A percentile compares a stretch with the other conserved stretches of the same genome.
phyloP scores from a whole-genome alignment of 2,113 vertebrate genomes.

The Catagonus wagneri region DNA sequence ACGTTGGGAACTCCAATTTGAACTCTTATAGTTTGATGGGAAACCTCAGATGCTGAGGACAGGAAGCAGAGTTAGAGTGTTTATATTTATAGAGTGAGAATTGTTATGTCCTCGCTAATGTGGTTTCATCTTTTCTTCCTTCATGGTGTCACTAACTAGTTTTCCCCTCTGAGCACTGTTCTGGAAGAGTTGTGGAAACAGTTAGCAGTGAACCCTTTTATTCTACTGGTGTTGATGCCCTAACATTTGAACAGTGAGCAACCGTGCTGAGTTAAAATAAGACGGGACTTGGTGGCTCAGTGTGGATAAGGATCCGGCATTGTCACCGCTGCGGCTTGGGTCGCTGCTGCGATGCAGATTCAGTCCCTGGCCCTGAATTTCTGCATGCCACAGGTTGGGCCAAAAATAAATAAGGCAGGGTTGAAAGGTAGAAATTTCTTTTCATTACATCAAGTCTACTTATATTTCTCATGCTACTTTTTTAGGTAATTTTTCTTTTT shows the following conservation, averaged over 20 bases:
- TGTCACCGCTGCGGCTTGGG: too few species aligned
- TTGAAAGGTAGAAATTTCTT: conserved; percentile 2
- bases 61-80: neutral
- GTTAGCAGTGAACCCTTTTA: neutral
- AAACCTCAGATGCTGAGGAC: neutral
- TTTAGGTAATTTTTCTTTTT: conserved; percentile 33
- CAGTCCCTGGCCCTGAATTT: too few species aligned
- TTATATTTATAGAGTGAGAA: conserved; percentile 34
- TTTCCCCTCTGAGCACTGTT: conserved; percentile 13
- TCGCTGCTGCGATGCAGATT: too few species aligned
- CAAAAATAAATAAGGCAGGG: neutral
- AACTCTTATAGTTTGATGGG: conserved; percentile 17
- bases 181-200: neutral
- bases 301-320: too few species aligned
- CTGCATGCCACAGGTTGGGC: too few species aligned
- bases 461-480: neutral
- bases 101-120: neutral
- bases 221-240: neutral
- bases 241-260: conserved; percentile 16
- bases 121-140: neutral
- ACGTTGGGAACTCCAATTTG: too few species aligned
- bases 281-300: neutral
- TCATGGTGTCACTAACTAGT: neutral
- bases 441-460: neutral
- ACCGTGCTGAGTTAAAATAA: conserved; percentile 34